Base-by-base conservation (phyloP, 2,113 vertebrate genomes). In the Anoplopoma fimbria region DNA sequence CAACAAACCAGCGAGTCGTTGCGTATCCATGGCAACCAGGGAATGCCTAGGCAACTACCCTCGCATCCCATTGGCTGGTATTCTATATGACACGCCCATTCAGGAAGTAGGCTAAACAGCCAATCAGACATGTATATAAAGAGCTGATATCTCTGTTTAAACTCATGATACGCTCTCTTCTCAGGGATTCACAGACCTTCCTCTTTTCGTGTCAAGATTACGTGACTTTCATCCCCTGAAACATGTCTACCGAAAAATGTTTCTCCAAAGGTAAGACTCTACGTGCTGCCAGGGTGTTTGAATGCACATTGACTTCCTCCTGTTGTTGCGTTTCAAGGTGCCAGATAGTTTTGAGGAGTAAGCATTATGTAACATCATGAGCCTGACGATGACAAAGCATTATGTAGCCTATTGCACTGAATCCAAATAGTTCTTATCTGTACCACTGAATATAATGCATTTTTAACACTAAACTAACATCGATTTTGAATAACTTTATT, bases 211-310 rank as follows among this genome's bases (percentile, higher is more conserved):
- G 4, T 6, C 0, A n/a, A 67, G 17, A 4, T 2, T 9, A 8
- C 9, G n/a, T 27, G 12, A 57, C 36, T n/a, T 25, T 23, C 4
- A 62, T 0, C 9, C 19, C 1, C 33, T 25, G 14, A 53, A 88
- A 29, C 15, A 93, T 91, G 91, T 40, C 89, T 21, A 79, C 89
- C 49, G 82, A 87, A 9, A 91, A 88, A 79, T 71, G 76, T 77
- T 84, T 92, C 31, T 72, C 88, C 6, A 92, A 92, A 88, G 93
- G 92, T 94, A 90, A 87, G 71, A 51, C 12, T 29, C n/a, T 10
- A 10, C 2, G 17, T 12, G 23, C 23, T 8, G 29, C 14, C 8
- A 21, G 15, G 15, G 4, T 51, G 31, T 62, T 62, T 47, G 40
- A 25, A 4, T 1, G n/a, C 40, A 2, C 5, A 1, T n/a, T 21